Conservation (phyloP, 2,888 invertebrate genomes). For the Drosophila phalerata region DNA sequence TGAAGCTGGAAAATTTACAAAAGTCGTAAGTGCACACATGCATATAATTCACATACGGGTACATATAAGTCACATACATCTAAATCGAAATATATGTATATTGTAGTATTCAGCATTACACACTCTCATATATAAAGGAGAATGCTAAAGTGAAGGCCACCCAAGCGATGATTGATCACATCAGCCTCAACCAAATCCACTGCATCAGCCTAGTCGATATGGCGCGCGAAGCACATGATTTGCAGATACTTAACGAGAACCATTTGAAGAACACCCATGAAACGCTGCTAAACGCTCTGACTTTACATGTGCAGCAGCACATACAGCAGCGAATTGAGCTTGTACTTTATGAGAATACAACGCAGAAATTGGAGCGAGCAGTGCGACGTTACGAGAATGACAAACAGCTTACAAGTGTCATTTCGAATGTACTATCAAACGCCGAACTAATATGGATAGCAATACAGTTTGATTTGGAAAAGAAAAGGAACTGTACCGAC, state of each 20-base stretch:
- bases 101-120: constrained; percentile 72
- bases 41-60: too few relatives aligned
- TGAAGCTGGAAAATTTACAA: constrained; percentile 70
- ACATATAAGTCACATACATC: too few relatives aligned
- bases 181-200: constrained; percentile 76
- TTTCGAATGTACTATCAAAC: constrained; percentile 82
- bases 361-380: constrained; percentile 81
- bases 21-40: constrained; percentile 65
- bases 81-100: too few relatives aligned
- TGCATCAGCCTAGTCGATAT: constrained; percentile 78
- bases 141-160: constrained; percentile 78
- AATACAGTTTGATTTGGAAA: constrained; percentile 84
- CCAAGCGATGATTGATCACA: constrained; percentile 72
- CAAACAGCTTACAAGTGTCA: constrained; percentile 74
- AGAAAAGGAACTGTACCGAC: constrained; percentile 79
- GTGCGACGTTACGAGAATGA: constrained; percentile 76
- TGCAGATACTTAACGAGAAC: constrained; percentile 77
- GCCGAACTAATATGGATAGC: constrained; percentile 85
- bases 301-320: constrained; percentile 73
- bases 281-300: constrained; percentile 71
- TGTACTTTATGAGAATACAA: constrained; percentile 83
- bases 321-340: constrained; percentile 81
- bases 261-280: constrained; percentile 72
- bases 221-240: constrained; percentile 79
- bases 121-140: constrained; percentile 73